A percentile compares a stretch with the other conserved stretches of the same genome.
Conservation (phyloP, 1,140 invertebrate genomes). For the Pseudomyrmex sp. region DNA sequence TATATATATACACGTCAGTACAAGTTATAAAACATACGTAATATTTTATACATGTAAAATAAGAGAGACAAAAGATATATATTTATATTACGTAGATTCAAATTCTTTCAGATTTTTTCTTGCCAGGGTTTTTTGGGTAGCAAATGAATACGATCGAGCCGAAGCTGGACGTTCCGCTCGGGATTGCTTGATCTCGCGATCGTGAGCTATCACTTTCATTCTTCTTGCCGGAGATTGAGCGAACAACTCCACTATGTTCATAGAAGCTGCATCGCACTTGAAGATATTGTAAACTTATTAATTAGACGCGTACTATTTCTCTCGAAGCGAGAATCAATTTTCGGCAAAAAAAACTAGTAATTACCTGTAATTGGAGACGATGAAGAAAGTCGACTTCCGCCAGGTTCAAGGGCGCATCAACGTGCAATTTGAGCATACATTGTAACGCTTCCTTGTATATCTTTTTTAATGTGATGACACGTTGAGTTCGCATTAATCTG, state of each 20-base stretch:
- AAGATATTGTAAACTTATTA: slow-evolving; percentile 45
- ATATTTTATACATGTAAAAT: slow-evolving; percentile 6
- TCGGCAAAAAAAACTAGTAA: not conserved
- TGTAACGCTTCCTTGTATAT: slow-evolving; percentile 92
- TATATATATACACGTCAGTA: not conserved
- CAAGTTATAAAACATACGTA: slow-evolving; percentile 21
- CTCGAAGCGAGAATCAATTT: not conserved
- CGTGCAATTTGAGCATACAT: slow-evolving; percentile 91
- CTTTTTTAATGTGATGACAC: slow-evolving; percentile 92
- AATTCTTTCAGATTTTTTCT: slow-evolving; percentile 84
- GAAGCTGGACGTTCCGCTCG: slow-evolving; percentile 81
- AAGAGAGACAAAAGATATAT: slow-evolving; percentile 25
- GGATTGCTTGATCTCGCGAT: slow-evolving; percentile 81
- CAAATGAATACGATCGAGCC: slow-evolving; percentile 83
- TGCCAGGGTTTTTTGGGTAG: slow-evolving; percentile 83
- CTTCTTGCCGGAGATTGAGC: slow-evolving; percentile 76
- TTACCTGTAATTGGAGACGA: slow-evolving; percentile 82
- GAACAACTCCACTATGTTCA: slow-evolving; percentile 83
- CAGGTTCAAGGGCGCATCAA: slow-evolving; percentile 86
- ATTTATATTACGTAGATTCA: slow-evolving; percentile 74
- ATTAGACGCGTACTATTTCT: not conserved
- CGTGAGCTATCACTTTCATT: slow-evolving; percentile 82
- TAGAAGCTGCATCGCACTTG: slow-evolving; percentile 83
- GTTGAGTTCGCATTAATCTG: slow-evolving; percentile 91
- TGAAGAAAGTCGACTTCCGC: slow-evolving; percentile 83